Evolutionary conservation across 1,140 invertebrate genomes (phyloP), one percentile per base, ranked within the genome.

Genomic region (Sycophaga agraensis): DNA sequence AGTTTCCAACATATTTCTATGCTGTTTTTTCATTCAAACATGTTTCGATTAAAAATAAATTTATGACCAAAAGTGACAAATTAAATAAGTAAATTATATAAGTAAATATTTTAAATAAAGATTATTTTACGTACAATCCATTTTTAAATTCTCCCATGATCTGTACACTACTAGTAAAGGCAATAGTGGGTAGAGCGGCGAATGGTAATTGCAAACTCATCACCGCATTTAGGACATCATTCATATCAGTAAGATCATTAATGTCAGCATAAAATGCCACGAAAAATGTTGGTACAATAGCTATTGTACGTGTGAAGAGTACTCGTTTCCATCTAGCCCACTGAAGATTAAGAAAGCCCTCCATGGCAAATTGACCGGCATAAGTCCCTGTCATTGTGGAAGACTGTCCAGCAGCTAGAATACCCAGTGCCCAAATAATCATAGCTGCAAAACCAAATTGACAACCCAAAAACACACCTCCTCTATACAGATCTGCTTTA

Each of bases 241-340:
- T 97, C 88, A 97, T 88, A 16, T 79, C 81, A 19, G 90, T 92
- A 37, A 97, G 77, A 65, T 94, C 84, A 17, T 87, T 73, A 66
- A 96, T 89, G 50, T 89, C 81, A 48, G 85, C 85, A 64, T 85
- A 92, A 64, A 89, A 86, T 2, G 93, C 91, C 1, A 93, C 82
- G 7, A 90, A 82, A 59, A 97, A 88, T n/a, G 94, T 96, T 3
- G 94, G 94, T 11, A 91, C 78, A 68, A 97, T 96, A 17, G 94
- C 94, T 66, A 96, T 91, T 2, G 88, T 85, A 66, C 94, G 83
- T 0, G 94, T 97, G 53, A 94, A 84, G 5, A 96, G 77, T 6
- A 96, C 91, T 81, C 94, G 78, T 73, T 92, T 91, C 94, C 94
- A 97, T 45, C 91, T 82, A 5, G 89, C 85, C 93, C 93, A 96